phyloP scores from a whole-genome alignment of 2,113 vertebrate species.

The Callorhinus ursinus region DNA sequence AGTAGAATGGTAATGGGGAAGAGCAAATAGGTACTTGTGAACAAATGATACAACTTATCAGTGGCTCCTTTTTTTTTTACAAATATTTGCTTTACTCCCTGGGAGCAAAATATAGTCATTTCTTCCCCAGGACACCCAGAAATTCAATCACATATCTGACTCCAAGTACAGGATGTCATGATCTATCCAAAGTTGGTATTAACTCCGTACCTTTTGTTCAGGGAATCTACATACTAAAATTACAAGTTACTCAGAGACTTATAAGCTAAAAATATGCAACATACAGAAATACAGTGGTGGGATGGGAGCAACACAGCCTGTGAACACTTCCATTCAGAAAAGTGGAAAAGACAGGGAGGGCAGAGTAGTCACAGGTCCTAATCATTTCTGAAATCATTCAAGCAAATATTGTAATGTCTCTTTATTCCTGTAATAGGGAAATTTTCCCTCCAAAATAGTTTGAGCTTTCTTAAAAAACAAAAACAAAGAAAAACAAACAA shows the following conservation, averaged over 20 bases:
- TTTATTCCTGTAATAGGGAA: not conserved
- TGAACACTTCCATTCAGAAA: not conserved
- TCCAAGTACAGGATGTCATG: not conserved
- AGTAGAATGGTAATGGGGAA: not conserved
- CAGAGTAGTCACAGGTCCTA: not conserved
- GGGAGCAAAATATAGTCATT: not conserved
- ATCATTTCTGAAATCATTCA: not conserved
- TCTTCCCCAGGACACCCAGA: not conserved
- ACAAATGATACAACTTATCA: not conserved
- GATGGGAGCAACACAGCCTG: accelerated
- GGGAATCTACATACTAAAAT: not conserved
- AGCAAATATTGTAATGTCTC: not conserved
- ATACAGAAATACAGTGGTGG: accelerated
- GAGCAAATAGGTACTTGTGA: not conserved
- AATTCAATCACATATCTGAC: not conserved
- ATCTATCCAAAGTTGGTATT: not conserved
- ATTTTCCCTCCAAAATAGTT: not conserved
- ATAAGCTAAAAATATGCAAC: not conserved
- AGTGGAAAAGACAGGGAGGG: accelerated
- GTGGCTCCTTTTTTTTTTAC: not conserved
- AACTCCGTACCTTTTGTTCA: not conserved
- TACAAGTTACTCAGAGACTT: not conserved
- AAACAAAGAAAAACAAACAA: not conserved
- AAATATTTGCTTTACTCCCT: not conserved
- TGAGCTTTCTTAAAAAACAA: not conserved